phyloP scores from a whole-genome alignment of 37 sponge, comb jelly and placozoan species.

The Spongilla lacustris region DNA sequence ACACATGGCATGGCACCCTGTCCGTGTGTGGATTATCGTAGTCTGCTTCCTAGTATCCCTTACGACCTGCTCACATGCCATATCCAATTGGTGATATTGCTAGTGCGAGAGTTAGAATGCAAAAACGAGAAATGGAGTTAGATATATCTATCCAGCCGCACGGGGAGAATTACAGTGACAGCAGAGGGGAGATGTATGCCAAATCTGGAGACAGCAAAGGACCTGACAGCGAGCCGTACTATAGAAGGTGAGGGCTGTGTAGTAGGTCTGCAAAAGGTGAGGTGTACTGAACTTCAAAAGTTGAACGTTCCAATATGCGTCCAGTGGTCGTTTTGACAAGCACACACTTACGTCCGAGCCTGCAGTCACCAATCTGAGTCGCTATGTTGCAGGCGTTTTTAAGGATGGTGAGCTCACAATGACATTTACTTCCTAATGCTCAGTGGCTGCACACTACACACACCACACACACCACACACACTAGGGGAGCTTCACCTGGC shows the following conservation, averaged over 20 bases:
- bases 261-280: no score
- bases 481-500: slow-evolving; percentile 75
- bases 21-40: neutral
- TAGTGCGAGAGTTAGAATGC: slow-evolving; percentile 45
- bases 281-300: no score
- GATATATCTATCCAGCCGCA: slow-evolving; percentile 40
- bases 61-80: slow-evolving; percentile 64
- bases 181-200: slow-evolving; percentile 63
- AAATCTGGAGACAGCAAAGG: slow-evolving; percentile 23
- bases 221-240: neutral
- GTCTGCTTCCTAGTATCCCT: slow-evolving; percentile 57
- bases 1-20: neutral
- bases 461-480: neutral
- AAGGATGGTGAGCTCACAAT: slow-evolving; percentile 58
- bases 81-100: slow-evolving; percentile 22
- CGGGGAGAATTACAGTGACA: slow-evolving; percentile 72
- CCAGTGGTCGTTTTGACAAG: slow-evolving; percentile 73
- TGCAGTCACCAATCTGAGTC: neutral
- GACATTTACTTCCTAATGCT: no score
- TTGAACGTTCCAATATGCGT: no score
- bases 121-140: slow-evolving; percentile 36
- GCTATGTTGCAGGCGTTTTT: slow-evolving; percentile 64
- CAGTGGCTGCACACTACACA: no score
- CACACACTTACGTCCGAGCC: slow-evolving; percentile 38
- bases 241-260: slow-evolving; percentile 34